Evolutionary conservation across 2,797 vertebrate species (phyloP).

Genomic region (Cynopterus sphinx): DNA sequence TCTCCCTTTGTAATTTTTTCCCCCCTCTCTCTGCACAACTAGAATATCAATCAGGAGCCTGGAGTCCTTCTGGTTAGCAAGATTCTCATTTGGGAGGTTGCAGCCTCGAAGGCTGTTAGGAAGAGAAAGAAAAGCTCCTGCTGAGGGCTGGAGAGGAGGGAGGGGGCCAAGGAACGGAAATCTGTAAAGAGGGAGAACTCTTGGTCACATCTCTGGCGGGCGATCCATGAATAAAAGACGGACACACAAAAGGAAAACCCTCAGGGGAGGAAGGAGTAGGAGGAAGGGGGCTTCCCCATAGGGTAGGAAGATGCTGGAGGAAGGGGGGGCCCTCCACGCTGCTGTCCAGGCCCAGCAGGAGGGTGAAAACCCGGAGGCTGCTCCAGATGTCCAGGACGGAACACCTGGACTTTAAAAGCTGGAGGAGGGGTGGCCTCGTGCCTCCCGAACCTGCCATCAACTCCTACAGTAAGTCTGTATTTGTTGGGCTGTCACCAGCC

Average conservation of each 20-base stretch:
- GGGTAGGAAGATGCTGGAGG: not conserved
- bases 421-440: not conserved
- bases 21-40: not conserved
- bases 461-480: too few species aligned
- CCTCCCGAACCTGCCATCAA: not conserved
- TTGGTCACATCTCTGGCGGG: not conserved
- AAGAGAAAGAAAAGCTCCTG: slow-evolving; percentile 52
- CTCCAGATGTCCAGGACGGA: not conserved
- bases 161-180: not conserved
- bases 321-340: not conserved
- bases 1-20: slow-evolving; percentile 11
- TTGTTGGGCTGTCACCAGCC: not conserved
- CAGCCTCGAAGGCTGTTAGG: slow-evolving; percentile 53
- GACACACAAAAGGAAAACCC: not conserved
- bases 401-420: not conserved
- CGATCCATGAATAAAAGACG: not conserved
- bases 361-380: not conserved
- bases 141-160: not conserved
- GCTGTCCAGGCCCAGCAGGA: not conserved
- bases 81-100: slow-evolving; percentile 54
- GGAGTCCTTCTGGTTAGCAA: slow-evolving; percentile 51
- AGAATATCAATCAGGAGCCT: slow-evolving; percentile 62
- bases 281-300: fast-evolving
- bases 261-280: fast-evolving
- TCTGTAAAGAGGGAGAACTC: slow-evolving; percentile 28